Percentiles rank a stretch among this genome's conserved stretches.
phyloP scores from a whole-genome alignment of 2,797 vertebrate genomes.

The Natrix natrix region DNA sequence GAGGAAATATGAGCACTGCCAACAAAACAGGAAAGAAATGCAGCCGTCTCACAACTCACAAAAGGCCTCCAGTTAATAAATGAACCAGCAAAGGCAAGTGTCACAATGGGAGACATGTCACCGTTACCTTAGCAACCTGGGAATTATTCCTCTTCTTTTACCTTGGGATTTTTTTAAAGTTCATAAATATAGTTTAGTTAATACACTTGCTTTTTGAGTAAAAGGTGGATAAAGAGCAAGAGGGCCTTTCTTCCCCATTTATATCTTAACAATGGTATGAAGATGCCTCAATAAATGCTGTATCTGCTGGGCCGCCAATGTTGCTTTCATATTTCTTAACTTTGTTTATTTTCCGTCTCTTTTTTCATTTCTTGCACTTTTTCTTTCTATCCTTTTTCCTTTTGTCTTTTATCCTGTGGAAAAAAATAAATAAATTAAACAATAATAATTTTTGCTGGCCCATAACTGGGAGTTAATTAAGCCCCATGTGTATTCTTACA shows the following conservation, averaged over 20 bases:
- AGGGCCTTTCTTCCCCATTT: background rate
- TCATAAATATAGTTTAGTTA: background rate
- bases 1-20: background rate
- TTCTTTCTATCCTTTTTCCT: background rate
- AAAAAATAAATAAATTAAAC: background rate
- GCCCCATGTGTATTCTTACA: background rate
- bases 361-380: background rate
- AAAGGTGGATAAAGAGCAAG: background rate
- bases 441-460: background rate
- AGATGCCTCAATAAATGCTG: background rate
- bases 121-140: background rate
- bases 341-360: background rate
- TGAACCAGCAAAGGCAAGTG: background rate
- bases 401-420: background rate
- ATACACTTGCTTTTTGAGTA: background rate
- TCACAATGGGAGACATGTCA: background rate
- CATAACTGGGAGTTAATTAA: background rate
- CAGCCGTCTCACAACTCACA: background rate
- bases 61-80: background rate
- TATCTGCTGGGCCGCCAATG: background rate
- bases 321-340: background rate
- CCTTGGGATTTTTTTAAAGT: background rate
- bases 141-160: background rate
- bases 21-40: background rate
- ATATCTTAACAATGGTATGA: background rate